A percentile compares a stretch with the other conserved stretches of the same genome.
Evolutionary conservation across 2,113 vertebrate species (phyloP).

Genomic region (Ancistrus triradiatus): DNA sequence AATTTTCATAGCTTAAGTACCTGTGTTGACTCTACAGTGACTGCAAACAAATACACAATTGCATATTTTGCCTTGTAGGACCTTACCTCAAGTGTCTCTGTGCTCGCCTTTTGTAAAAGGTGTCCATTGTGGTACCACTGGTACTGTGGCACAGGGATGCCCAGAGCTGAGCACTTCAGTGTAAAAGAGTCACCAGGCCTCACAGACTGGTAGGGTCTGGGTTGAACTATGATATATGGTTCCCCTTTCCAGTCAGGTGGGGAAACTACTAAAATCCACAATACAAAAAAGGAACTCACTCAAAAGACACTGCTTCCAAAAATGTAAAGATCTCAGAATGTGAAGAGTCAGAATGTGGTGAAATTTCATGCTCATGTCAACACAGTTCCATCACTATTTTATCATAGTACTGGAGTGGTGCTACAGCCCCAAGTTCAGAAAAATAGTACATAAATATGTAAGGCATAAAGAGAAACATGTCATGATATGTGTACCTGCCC

Average conservation of each 20-base stretch:
- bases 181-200: constrained; percentile 50
- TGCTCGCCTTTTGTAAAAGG: constrained; percentile 57
- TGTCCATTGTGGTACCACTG: constrained; percentile 82
- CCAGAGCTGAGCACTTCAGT: constrained; percentile 73
- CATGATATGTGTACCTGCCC: constrained; percentile 53
- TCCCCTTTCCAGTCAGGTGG: constrained; percentile 71
- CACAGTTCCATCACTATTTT: no score
- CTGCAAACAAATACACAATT: neutral
- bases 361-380: no score
- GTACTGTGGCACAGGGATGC: constrained; percentile 73
- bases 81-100: constrained; percentile 67
- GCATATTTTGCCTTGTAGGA: neutral
- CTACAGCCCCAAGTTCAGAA: neutral
- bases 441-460: neutral
- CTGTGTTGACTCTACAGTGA: neutral
- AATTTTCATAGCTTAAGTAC: neutral
- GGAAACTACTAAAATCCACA: constrained; percentile 48
- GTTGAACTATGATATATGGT: constrained; percentile 68
- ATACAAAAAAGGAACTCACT: neutral
- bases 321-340: no score
- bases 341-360: no score
- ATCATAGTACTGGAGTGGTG: no score
- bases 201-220: constrained; percentile 56
- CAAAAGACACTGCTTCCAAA: no score
- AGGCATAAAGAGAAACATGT: neutral